Base-by-base conservation (phyloP, 2,113 vertebrate genomes). In the Callospermophilus lateralis region DNA sequence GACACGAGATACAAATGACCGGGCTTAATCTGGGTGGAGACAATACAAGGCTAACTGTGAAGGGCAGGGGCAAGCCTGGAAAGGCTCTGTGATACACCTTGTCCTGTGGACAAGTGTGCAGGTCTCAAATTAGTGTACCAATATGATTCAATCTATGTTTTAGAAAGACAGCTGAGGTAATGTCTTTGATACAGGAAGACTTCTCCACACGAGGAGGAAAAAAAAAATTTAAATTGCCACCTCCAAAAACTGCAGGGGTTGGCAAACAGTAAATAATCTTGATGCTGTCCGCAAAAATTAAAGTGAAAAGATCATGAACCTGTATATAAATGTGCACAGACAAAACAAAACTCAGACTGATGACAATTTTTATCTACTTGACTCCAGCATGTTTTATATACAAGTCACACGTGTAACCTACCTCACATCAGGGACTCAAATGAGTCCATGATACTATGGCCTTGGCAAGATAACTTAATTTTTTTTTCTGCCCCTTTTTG, bases 401-500 rank as follows among this genome's bases (percentile, higher is more conserved):
- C 26, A 73, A 51, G 37, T 92, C 68, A 74, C 84, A 96, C 42
- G 78, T 70, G 72, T 34, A 78, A 72, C 51, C 45, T 10, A 78
- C 39, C 65, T 91, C 73, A 55, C 51, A 28, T 67, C 4, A 96
- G 67, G 37, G 85, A 67, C 74, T 45, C 63, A 78, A 67, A 26
- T 34, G 76, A 96, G 5, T 72, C 94, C 16, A 2, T 81, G 81
- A 80, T 0, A 22, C 79, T 63, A 87, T 95, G 96, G 73, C 95
- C 95, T 97, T 96, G 98, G 97, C 98, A 98, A 96, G 94, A 98
- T 96, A 97, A 97, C 98, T 94, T 1, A n/a, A 98, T 97, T 98
- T 96, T 97, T 97, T 97, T 97, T 97, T 97, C 98, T 98, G 97
- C 93, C 98, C 94, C 98, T 98, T 97, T 98, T 91, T 96, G 95